These are phyloP conservation scores for Pseudochirops cupreus DNA, from an alignment of 2,797 vertebrate species.

Conservation along the genomic window DNA sequence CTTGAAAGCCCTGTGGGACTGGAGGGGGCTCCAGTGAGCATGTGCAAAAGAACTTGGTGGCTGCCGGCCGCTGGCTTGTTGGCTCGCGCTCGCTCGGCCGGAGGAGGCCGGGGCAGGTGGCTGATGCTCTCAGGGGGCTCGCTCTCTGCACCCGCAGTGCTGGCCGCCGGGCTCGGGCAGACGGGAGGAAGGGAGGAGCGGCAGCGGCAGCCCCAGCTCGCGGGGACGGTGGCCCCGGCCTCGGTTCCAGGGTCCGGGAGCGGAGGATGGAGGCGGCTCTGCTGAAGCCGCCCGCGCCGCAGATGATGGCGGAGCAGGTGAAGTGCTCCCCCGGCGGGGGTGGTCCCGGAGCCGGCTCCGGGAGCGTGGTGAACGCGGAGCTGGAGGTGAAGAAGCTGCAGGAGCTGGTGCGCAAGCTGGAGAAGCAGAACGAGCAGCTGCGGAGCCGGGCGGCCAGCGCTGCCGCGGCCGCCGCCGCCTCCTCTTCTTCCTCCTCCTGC, in stretches of 20 bases:
- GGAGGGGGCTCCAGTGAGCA: constrained; percentile 74
- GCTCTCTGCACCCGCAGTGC: constrained; percentile 76
- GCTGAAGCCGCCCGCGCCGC: constrained; percentile 89
- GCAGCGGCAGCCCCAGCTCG: background rate
- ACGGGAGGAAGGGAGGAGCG: constrained; percentile 60
- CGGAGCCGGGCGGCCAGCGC: constrained; percentile 91
- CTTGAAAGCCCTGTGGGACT: constrained; percentile 57
- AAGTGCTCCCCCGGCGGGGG: constrained; percentile 88
- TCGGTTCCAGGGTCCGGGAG: background rate
- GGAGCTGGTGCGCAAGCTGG: constrained; percentile 95
- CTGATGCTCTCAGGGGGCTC: constrained; percentile 67
- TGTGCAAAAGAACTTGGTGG: constrained; percentile 67
- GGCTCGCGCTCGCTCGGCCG: constrained; percentile 13
- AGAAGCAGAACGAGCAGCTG: constrained; percentile 96
- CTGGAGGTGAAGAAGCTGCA: constrained; percentile 98
- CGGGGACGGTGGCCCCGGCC: background rate
- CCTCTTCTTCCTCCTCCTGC: constrained; percentile 69
- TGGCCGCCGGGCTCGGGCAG: constrained; percentile 39
- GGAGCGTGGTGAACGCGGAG: constrained; percentile 90
- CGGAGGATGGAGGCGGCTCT: constrained; percentile 82
- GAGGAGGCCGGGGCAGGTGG: constrained; percentile 63
- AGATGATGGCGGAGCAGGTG: constrained; percentile 92
- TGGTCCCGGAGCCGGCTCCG: constrained; percentile 76
- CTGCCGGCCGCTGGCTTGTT: background rate
- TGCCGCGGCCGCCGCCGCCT: constrained; percentile 82